Percentiles rank a stretch among this genome's conserved stretches.
Evolutionary conservation across 2,797 vertebrate species (phyloP).

Genomic region (Hapalemur alaotrensis): DNA sequence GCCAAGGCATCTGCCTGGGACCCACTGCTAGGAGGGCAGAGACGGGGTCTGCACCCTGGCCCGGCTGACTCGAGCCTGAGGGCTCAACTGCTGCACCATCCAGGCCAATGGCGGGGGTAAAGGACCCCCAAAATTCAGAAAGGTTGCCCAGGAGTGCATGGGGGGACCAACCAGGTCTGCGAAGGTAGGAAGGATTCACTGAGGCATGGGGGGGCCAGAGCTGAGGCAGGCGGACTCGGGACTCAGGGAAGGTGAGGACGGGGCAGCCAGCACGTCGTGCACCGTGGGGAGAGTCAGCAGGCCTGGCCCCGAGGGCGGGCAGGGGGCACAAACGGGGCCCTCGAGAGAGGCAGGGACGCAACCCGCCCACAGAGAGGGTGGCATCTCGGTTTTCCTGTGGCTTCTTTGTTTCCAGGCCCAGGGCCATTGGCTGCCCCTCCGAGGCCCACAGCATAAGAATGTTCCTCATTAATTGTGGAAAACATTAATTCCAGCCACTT

Average conservation of each 20-base stretch:
- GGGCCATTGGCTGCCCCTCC: neutral
- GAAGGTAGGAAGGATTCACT: fast-evolving
- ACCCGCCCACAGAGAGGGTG: neutral
- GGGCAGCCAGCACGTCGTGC: fast-evolving
- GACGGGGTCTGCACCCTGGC: fast-evolving
- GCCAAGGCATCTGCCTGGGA: neutral
- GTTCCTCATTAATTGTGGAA: neutral
- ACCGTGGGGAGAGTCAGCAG: fast-evolving
- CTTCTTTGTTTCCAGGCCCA: slow-evolving; percentile 21
- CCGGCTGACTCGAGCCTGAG: fast-evolving
- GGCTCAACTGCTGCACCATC: neutral
- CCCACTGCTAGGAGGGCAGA: neutral
- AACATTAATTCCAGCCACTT: slow-evolving; percentile 10
- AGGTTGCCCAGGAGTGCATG: neutral
- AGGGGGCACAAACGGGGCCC: neutral
- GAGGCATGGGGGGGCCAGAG: neutral
- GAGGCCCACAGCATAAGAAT: neutral
- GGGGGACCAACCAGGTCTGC: neutral
- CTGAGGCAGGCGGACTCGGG: fast-evolving
- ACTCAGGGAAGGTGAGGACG: neutral
- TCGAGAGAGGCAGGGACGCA: fast-evolving
- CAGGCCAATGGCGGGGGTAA: neutral
- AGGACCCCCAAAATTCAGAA: too few relatives aligned
- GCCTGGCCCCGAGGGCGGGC: neutral
- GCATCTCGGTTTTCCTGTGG: neutral